Evolutionary conservation across 2,888 invertebrate species (phyloP).

Genomic region (Nymphalis c-album): DNA sequence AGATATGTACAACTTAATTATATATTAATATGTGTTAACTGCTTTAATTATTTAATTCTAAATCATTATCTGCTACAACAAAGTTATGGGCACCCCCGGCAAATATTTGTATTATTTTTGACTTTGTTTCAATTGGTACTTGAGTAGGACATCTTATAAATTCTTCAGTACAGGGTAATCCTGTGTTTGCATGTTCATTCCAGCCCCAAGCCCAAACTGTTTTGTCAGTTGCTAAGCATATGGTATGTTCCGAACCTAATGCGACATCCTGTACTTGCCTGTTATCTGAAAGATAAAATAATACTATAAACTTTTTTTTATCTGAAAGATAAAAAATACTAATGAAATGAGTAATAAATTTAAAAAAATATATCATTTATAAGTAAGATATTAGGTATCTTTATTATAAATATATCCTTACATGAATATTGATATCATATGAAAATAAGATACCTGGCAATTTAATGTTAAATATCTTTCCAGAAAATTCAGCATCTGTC

Average conservation of each 20-base stretch:
- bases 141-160: conserved; percentile 58
- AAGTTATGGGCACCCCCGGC: conserved; percentile 76
- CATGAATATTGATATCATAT: too few relatives aligned
- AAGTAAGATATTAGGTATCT: too few relatives aligned
- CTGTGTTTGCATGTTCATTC: conserved; percentile 95
- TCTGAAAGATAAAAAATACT: conserved; percentile 56
- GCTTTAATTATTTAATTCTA: background rate
- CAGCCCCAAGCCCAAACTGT: conserved; percentile 91
- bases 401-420: too few relatives aligned
- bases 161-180: conserved; percentile 70
- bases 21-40: background rate
- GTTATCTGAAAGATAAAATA: conserved; percentile 62
- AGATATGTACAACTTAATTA: background rate
- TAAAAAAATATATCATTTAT: background rate
- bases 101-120: conserved; percentile 58
- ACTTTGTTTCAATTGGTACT: conserved; percentile 50
- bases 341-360: conserved; percentile 2
- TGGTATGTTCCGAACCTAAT: conserved; percentile 90
- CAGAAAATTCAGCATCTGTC: conserved; percentile 52
- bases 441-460: conserved; percentile 61
- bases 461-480: conserved; percentile 58
- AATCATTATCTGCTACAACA: conserved; percentile 50
- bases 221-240: conserved; percentile 85
- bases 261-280: conserved; percentile 80
- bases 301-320: too few relatives aligned